phyloP scores from a whole-genome alignment of 2,113 vertebrate genomes.

The Microcebus jonahi region DNA sequence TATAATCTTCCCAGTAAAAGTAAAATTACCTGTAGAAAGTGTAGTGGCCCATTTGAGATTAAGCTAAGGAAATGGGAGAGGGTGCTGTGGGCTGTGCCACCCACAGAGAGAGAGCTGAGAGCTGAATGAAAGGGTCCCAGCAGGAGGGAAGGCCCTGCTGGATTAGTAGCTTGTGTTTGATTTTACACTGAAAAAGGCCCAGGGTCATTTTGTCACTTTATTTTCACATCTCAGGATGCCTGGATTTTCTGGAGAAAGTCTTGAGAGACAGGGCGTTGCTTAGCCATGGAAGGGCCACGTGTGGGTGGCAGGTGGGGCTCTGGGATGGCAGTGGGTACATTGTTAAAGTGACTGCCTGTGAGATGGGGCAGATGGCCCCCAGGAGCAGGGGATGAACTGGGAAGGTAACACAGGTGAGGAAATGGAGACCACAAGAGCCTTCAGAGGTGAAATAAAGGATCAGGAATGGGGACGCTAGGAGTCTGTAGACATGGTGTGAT shows the following conservation, averaged over 20 bases:
- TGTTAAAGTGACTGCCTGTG: neutral
- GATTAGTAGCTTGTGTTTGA: neutral
- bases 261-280: neutral
- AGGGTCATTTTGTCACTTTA: neutral
- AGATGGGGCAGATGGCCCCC: neutral
- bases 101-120: neutral
- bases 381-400: neutral
- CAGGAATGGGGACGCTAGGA: too few species aligned
- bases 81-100: neutral
- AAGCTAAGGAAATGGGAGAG: neutral
- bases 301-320: neutral
- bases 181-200: neutral
- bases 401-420: neutral
- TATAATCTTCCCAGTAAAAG: slow-evolving; percentile 9
- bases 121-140: neutral
- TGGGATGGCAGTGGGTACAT: neutral
- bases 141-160: neutral
- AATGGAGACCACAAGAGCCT: neutral
- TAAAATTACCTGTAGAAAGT: neutral
- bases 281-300: neutral
- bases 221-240: neutral
- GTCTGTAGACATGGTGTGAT: neutral
- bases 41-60: neutral
- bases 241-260: neutral
- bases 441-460: neutral